Base-by-base conservation (phyloP, 2,888 invertebrate genomes). In the Drosophila paramelanica region DNA sequence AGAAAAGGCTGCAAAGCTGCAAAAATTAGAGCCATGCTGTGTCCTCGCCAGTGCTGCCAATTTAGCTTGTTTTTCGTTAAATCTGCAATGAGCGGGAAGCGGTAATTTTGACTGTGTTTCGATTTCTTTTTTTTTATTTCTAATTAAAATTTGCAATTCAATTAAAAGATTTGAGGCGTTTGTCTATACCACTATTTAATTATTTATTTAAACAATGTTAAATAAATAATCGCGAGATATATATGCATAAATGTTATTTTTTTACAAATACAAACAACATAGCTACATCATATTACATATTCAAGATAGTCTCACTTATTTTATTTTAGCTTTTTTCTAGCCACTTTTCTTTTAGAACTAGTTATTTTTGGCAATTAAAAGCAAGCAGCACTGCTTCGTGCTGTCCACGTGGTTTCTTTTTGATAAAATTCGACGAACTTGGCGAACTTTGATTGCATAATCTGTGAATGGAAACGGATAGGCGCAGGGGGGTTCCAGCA, bases 371-470 rank as follows among this genome's bases (percentile, higher is more conserved):
- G 10, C 10, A 10, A 8, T 45, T 10, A 45, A 3, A n/a, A 13
- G 14, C 10, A 10, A 5, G 1, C 55, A 45, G 0, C 7, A 7
- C 5, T 36, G 20, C 13, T 55, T 25, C 2, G 2, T 14, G 11
- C 33, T 31, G 27, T 36, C 57, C 61, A 64, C 47, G 23, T 69
- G 49, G 39, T 23, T 13, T 14, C n/a, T 23, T 13, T 49, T 49
- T 47, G 13, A 14, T 61, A 31, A 31, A 39, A 10, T 69, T 65
- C 61, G 41, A 36, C 46, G 56, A 66, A 77, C 47, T 68, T 74
- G 50, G 45, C 17, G 23, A 76, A 62, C 64, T 87, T 88, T 74
- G 64, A 81, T 83, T 85, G 74, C 88, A 74, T 85, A 81, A 79
- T 75, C 71, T 71, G 25, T 42, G 52, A 57, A 82, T 73, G 70